Evolutionary conservation across 2,797 vertebrate genomes (phyloP), one percentile per base, ranked within the genome.

Genomic region (Falco biarmicus): DNA sequence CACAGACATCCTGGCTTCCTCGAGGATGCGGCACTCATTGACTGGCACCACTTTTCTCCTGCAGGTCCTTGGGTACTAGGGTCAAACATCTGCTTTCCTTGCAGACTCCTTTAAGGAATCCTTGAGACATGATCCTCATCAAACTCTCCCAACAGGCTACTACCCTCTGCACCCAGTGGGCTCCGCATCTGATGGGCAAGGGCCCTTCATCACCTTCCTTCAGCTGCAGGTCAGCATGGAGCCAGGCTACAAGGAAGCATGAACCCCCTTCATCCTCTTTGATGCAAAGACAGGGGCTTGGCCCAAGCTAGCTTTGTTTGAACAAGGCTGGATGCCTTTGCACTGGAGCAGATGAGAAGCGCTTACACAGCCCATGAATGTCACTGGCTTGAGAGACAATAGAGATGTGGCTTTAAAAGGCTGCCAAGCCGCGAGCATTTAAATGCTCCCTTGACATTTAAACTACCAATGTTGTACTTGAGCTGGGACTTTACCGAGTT

Each of bases 21-120:
- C 16, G 29, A 47, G 31, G 24, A 18, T 51, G 41, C 10, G 26
- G n/a, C 0, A 0, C 13, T 37, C 1, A 0, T 14, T 45, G 57
- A 13, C 20, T 47, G 20, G 31, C 28, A 66, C 5, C 10, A 1
- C 22, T 83, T 63, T 89, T 37, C 63, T 56, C 4, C 0, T 37
- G 13, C 34, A 34, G 41, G 19, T 41, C 28, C 13, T 74, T 74
- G 14, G 11, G 2, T 39, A 26, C 13, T 32, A 11, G 64, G 25
- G 34, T 21, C 50, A 90, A 73, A 77, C 5, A 25, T 77, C 48
- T 53, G 17, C 2, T 64, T 70, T 68, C 29, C 15, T 48, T n/a
- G 24, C 5, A 75, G 37, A 18, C 7, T 85, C 16, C 8, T 59
- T 41, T 25, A 5, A 9, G 37, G 20, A 6, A 7, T 43, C 15